Conservation (phyloP, 2,888 invertebrate species). For the Philereme vetulata region DNA sequence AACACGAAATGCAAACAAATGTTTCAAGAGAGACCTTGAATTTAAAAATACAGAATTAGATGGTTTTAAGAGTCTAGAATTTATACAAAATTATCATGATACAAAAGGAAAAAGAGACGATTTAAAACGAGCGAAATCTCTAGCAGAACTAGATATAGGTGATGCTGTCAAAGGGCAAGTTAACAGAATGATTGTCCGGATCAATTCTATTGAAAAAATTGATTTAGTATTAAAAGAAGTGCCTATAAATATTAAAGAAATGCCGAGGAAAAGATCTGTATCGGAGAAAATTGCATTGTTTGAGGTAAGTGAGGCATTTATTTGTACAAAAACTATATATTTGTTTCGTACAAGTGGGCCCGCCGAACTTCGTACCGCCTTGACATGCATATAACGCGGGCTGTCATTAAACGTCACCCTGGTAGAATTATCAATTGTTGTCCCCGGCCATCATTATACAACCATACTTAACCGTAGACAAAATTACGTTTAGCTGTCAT, state of each 20-base stretch:
- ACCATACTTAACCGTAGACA: too few relatives aligned
- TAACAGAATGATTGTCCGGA: slow-evolving; percentile 53
- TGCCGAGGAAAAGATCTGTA: slow-evolving; percentile 61
- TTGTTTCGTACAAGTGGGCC: too few relatives aligned
- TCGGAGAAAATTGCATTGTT: slow-evolving; percentile 69
- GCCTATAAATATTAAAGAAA: slow-evolving; percentile 53
- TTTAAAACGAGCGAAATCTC: slow-evolving; percentile 47
- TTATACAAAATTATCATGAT: slow-evolving; percentile 23
- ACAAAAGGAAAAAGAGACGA: slow-evolving; percentile 18
- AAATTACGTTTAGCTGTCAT: too few relatives aligned
- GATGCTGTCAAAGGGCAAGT: slow-evolving; percentile 63
- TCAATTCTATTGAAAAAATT: slow-evolving; percentile 58
- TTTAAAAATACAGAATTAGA: slow-evolving; percentile 25
- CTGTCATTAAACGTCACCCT: too few relatives aligned
- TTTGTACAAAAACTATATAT: background rate
- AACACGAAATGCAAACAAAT: slow-evolving; percentile 5
- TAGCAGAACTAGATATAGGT: slow-evolving; percentile 62
- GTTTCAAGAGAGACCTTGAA: slow-evolving; percentile 16
- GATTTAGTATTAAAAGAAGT: slow-evolving; percentile 48
- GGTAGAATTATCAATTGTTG: too few relatives aligned
- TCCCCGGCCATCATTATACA: too few relatives aligned
- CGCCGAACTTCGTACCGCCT: too few relatives aligned
- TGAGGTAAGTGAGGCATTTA: slow-evolving; percentile 67
- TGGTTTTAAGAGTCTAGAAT: slow-evolving; percentile 25
- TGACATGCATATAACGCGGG: too few relatives aligned